Conservation (phyloP, 2,797 vertebrate species). For the Mormyrus hasselquistii region DNA sequence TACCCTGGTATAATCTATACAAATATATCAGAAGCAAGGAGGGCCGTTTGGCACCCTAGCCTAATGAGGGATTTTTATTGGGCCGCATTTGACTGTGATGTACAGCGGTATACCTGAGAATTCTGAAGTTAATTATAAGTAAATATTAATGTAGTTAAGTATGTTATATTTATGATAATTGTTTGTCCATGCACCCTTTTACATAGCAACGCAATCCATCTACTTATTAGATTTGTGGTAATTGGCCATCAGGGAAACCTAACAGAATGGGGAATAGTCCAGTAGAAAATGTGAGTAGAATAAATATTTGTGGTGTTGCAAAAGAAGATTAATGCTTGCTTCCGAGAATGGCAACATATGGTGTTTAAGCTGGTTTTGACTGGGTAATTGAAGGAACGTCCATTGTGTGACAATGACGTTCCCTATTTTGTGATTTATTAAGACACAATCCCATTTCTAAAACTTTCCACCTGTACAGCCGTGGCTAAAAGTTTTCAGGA, state of each 20-base stretch:
- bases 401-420: background rate
- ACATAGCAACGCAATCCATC: background rate
- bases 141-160: background rate
- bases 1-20: slow-evolving; percentile 16
- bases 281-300: background rate
- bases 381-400: background rate
- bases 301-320: background rate
- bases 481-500: background rate
- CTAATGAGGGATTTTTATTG: background rate
- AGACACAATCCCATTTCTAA: background rate
- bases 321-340: background rate
- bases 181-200: background rate
- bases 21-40: background rate
- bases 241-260: background rate
- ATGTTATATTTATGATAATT: background rate
- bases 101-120: background rate
- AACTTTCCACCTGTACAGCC: background rate
- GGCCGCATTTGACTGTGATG: background rate
- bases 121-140: background rate
- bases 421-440: background rate
- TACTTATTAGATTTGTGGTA: background rate
- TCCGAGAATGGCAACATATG: background rate
- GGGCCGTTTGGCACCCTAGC: background rate
- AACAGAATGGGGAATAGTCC: background rate
- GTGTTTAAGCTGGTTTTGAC: background rate